Evolutionary conservation across 2,113 vertebrate genomes (phyloP).

Genomic region (Lynx canadensis): DNA sequence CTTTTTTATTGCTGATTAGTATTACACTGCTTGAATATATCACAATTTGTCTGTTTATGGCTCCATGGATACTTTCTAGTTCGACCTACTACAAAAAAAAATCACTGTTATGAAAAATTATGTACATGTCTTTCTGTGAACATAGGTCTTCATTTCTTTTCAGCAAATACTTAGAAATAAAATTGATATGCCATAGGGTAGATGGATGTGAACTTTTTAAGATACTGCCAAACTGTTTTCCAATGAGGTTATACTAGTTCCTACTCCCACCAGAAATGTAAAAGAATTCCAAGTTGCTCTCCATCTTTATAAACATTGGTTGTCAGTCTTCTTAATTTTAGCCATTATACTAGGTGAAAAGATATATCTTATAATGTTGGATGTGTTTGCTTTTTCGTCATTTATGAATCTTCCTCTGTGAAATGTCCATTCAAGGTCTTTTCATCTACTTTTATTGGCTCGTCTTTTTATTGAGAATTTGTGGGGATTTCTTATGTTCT

Average conservation of each 20-base stretch:
- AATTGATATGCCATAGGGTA: neutral
- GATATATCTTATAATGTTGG: neutral
- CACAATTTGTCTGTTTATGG: neutral
- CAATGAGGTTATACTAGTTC: neutral
- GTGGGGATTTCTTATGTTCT: neutral
- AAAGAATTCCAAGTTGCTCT: neutral
- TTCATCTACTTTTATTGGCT: neutral
- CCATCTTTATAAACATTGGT: neutral
- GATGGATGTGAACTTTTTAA: neutral
- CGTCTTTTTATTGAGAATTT: neutral
- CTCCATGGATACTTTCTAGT: neutral
- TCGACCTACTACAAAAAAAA: neutral
- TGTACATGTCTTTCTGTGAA: neutral
- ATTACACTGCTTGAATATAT: neutral
- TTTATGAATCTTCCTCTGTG: neutral
- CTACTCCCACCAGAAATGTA: neutral
- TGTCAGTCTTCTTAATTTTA: neutral
- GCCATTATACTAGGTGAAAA: neutral
- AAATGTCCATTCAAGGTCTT: neutral
- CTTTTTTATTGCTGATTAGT: neutral
- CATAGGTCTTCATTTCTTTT: neutral
- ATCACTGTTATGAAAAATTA: neutral
- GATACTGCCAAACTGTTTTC: neutral
- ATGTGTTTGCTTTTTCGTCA: neutral
- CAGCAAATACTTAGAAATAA: neutral